phyloP scores from a whole-genome alignment of 2,888 invertebrate genomes.

The Apotomis turbidana region DNA sequence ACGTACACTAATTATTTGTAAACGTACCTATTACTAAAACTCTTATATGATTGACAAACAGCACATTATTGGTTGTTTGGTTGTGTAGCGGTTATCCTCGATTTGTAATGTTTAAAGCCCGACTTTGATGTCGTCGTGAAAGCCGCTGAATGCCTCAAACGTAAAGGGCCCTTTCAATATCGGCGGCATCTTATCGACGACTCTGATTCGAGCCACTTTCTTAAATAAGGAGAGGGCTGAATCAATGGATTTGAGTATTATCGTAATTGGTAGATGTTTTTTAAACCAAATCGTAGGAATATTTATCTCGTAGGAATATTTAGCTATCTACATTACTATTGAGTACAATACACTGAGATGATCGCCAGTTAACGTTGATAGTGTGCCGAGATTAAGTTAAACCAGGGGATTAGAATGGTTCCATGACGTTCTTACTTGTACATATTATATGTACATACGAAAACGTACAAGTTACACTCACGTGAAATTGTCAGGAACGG shows the following conservation, averaged over 20 bases:
- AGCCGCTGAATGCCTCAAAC: constrained; percentile 5
- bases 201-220: constrained; percentile 3
- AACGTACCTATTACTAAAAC: background rate
- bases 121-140: constrained; percentile 20
- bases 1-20: background rate
- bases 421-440: too few relatives aligned
- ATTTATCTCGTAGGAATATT: too few relatives aligned
- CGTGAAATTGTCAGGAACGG: too few relatives aligned
- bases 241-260: constrained; percentile 8
- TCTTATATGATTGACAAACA: background rate
- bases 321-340: too few relatives aligned
- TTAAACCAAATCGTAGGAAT: too few relatives aligned
- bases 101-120: constrained; percentile 15
- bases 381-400: too few relatives aligned
- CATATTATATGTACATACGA: too few relatives aligned
- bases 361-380: too few relatives aligned
- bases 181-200: background rate
- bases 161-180: constrained; percentile 13
- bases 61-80: constrained; percentile 1
- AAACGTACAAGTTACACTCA: too few relatives aligned
- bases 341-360: too few relatives aligned
- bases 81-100: background rate
- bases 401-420: too few relatives aligned
- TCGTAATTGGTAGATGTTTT: constrained; percentile 7
- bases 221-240: constrained; percentile 8